Conservation (phyloP, 2,113 vertebrate genomes). For the Axis porcinus region DNA sequence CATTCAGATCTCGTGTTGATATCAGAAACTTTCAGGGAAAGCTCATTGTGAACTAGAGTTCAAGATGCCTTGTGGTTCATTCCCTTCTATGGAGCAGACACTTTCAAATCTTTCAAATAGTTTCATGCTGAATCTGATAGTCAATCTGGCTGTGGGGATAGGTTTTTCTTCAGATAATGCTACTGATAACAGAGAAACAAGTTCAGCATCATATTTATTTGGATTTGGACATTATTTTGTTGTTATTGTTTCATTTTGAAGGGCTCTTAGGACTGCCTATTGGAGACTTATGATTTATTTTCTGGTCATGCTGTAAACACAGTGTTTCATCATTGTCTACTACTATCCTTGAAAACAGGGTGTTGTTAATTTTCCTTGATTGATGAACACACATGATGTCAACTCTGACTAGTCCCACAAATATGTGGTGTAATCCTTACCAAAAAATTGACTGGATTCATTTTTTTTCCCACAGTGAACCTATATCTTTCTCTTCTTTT, state of each 20-base stretch:
- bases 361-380: not conserved
- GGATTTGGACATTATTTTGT: not conserved
- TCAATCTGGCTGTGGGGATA: not conserved
- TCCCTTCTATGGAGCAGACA: not conserved
- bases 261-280: not conserved
- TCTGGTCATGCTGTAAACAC: not conserved
- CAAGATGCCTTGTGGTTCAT: not conserved
- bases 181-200: not conserved
- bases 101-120: not conserved
- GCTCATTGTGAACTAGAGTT: not conserved
- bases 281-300: conserved; percentile 20
- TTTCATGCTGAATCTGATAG: not conserved
- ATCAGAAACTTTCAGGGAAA: not conserved
- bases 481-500: conserved; percentile 3
- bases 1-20: not conserved
- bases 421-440: not conserved
- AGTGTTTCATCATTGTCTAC: not conserved
- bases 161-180: not conserved
- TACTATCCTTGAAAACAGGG: not conserved
- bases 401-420: conserved; percentile 4
- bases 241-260: not conserved
- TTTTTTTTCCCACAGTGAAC: not conserved
- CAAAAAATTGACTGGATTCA: not conserved
- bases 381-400: conserved; percentile 4
- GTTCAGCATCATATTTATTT: not conserved